phyloP scores from a whole-genome alignment of 2,888 invertebrate genomes.

The Hirtodrosophila histrioides region DNA sequence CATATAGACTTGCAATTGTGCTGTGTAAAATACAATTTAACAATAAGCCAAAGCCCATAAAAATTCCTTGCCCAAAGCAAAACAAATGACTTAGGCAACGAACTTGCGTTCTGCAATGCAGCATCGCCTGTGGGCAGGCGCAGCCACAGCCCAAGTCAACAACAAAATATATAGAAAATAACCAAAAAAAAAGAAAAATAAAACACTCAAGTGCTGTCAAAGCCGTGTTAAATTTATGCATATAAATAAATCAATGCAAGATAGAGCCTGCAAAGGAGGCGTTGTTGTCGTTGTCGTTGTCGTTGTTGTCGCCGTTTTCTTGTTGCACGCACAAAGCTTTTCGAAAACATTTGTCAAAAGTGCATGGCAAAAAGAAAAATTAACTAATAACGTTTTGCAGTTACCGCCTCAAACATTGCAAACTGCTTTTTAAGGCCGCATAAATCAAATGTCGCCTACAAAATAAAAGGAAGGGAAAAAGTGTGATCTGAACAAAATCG shows the following conservation, averaged over 20 bases:
- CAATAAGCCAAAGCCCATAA: slow-evolving; percentile 23
- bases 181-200: slow-evolving; percentile 6
- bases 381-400: slow-evolving; percentile 12
- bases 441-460: slow-evolving; percentile 39
- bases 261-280: slow-evolving; percentile 58
- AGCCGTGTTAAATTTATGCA: slow-evolving; percentile 78
- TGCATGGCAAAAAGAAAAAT: slow-evolving; percentile 5
- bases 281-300: slow-evolving; percentile 52
- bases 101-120: slow-evolving; percentile 74
- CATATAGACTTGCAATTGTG: slow-evolving; percentile 23
- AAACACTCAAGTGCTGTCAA: slow-evolving; percentile 62
- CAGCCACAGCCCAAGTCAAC: slow-evolving; percentile 32
- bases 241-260: slow-evolving; percentile 71
- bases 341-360: slow-evolving; percentile 6
- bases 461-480: slow-evolving; percentile 45
- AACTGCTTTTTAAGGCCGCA: slow-evolving; percentile 37
- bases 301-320: slow-evolving; percentile 30
- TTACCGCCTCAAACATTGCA: slow-evolving; percentile 19
- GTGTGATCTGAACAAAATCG: slow-evolving; percentile 28
- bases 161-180: slow-evolving; percentile 5
- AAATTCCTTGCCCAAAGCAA: slow-evolving; percentile 53
- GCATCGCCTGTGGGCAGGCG: slow-evolving; percentile 49
- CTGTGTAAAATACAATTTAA: slow-evolving; percentile 12
- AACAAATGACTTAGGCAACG: slow-evolving; percentile 74
- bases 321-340: slow-evolving; percentile 43